These are phyloP conservation scores for Lithobates sylvaticus DNA, from an alignment of 2,797 vertebrate genomes.

Conservation along the genomic window DNA sequence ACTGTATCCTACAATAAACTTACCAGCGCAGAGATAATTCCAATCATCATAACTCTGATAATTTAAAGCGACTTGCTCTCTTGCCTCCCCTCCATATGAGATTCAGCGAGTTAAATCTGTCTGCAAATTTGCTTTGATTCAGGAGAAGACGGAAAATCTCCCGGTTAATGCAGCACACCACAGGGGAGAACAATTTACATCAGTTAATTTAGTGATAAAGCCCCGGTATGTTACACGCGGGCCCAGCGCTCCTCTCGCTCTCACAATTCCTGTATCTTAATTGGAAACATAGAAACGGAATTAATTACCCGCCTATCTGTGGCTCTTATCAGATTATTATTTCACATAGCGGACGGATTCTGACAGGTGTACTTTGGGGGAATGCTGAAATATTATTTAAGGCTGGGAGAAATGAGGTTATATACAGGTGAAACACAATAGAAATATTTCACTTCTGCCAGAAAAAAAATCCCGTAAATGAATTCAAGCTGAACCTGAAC, in stretches of 20 bases:
- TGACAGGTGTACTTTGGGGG: slow-evolving; percentile 53
- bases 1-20: not conserved
- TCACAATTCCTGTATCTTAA: slow-evolving; percentile 44
- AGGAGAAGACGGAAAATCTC: slow-evolving; percentile 24
- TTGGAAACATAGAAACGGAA: slow-evolving; percentile 48
- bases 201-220: slow-evolving; percentile 43
- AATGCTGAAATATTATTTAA: slow-evolving; percentile 46
- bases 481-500: slow-evolving; percentile 52
- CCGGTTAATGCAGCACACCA: slow-evolving; percentile 31
- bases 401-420: slow-evolving; percentile 15
- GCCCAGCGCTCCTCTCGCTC: not conserved
- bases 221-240: slow-evolving; percentile 2
- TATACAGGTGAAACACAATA: slow-evolving; percentile 53
- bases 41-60: not conserved
- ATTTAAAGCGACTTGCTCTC: not conserved
- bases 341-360: slow-evolving; percentile 27
- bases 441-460: slow-evolving; percentile 49
- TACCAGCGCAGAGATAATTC: not conserved
- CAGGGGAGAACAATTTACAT: slow-evolving; percentile 33
- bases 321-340: slow-evolving; percentile 56
- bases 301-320: slow-evolving; percentile 37
- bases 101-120: slow-evolving; percentile 14
- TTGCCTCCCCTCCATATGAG: not conserved
- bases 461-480: slow-evolving; percentile 48
- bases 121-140: slow-evolving; percentile 46